Evolutionary conservation across 2,888 invertebrate species (phyloP), one percentile per base, ranked within the genome.

Genomic region (Dexiosoma caninum): DNA sequence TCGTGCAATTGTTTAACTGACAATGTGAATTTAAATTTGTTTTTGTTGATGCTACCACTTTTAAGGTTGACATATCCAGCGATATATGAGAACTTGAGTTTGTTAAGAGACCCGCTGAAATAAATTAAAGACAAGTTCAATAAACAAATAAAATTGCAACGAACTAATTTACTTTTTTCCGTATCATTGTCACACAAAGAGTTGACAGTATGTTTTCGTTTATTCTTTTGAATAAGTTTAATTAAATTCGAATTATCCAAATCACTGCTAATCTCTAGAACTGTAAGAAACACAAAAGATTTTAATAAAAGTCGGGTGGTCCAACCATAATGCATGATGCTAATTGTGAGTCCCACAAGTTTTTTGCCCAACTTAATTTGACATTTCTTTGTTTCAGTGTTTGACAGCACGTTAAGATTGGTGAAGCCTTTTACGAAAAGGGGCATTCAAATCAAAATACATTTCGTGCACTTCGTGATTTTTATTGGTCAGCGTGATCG

Each of bases 191-290:
- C 37, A n/a, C 16, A 3, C 12, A 23, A 16, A n/a, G 32, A 30
- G 62, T 55, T 62, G 12, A 23, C 19, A 21, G 83, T 72, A 60
- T 86, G 72, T 14, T 55, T 81, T 8, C 60, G 16, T 49, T 86
- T 85, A 30, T 87, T 88, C 2, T 74, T 70, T 32, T 83, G 66
- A 35, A 85, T 78, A 32, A 85, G 78, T 16, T 64, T 76, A 2
- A 21, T n/a, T 27, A 83, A 85, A 81, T 92, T 91, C 0, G 91
- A 91, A 7, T 88, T 87, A 53, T 92, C 91, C 79, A 92, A 92
- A 2, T 91, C 91, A 72, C 92, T 93, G 57, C 94, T 92, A 37
- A 94, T 92, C 89, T 94, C 94, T 74, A 94, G 79, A 6, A 87
- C 90, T 89, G 40, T 6, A 80, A 83, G 44, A 30, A 4, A n/a